These are phyloP conservation scores for Phymanthus crucifer DNA, from an alignment of 92 coral and sea anemone species.

Conservation along the genomic window DNA sequence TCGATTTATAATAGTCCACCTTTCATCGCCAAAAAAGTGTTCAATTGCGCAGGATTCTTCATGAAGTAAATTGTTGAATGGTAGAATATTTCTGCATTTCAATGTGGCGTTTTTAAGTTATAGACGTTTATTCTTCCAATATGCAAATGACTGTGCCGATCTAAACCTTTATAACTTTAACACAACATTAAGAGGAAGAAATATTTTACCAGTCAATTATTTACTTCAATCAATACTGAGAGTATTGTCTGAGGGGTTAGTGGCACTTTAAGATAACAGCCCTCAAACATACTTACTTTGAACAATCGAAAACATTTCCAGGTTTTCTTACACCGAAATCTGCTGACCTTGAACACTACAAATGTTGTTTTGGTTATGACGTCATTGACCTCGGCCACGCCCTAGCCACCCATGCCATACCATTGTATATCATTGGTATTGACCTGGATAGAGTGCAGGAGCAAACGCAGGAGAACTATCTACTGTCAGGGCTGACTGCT, in stretches of 20 bases:
- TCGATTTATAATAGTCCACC: too few species aligned
- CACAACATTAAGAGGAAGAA: too few species aligned
- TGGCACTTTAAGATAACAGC: too few species aligned
- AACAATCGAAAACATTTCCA: neutral
- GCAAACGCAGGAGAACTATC: neutral
- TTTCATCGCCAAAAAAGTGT: too few species aligned
- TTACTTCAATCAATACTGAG: neutral
- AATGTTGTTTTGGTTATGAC: neutral
- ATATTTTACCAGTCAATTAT: too few species aligned
- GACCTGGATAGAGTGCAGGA: neutral
- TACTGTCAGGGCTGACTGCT: neutral
- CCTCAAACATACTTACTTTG: too few species aligned
- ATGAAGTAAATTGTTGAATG: too few species aligned
- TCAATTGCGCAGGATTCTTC: constrained; percentile 5
- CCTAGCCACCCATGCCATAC: neutral
- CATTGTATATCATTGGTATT: constrained; percentile 11
- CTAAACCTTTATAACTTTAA: too few species aligned
- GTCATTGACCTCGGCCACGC: neutral
- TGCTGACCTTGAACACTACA: constrained; percentile 6
- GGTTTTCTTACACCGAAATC: neutral
- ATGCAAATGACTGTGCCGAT: too few species aligned
- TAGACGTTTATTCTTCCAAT: too few species aligned
- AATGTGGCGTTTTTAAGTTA: too few species aligned
- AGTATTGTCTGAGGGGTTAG: neutral
- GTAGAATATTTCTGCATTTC: too few species aligned